Evolutionary conservation across 2,888 invertebrate species (phyloP), one percentile per base, ranked within the genome.

Genomic region (Oconnorella tubifera): DNA sequence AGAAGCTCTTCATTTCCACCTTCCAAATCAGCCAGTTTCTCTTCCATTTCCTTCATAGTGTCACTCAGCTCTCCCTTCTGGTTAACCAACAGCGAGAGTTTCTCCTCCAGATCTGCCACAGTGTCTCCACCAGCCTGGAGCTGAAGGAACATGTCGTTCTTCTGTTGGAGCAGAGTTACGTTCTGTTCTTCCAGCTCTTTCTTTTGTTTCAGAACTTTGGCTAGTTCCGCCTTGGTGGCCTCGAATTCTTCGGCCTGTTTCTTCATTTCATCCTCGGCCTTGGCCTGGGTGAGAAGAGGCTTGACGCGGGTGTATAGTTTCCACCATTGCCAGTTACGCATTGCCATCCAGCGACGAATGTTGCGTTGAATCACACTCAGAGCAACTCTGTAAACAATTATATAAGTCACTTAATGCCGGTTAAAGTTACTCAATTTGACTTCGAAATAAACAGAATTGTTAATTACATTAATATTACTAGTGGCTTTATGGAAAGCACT

Each of bases 321-420:
- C 94, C 95, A 99, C 99, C 99, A 99, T 83, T 93, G 91, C 99
- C 99, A 99, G 86, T 94, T 98, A 85, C 97, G 92, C 83, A 99
- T 89, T 83, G 93, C 90, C 87, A 99, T 89, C 90, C 98, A 99
- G 84, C 94, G 94, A 86, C 98, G 92, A 88, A 99, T 90, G 88
- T 99, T 99, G 84, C 99, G 90, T 87, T 99, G 99, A 84, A 98
- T 94, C 82, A 99, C 90, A 87, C 93, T 91, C 84, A 98, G 88
- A 79, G 96, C 94, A 83, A 96, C 83, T 83, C 89, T 89, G 79
- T n/a, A n/a, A n/a, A n/a, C n/a, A n/a, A n/a, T n/a, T n/a, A n/a
- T 33, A 76, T n/a, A n/a, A n/a, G n/a, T n/a, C n/a, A n/a, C n/a
- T n/a, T n/a, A n/a, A n/a, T n/a, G n/a, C n/a, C n/a, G n/a, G n/a